Evolutionary conservation across 2,888 invertebrate genomes (phyloP), one percentile per base, ranked within the genome.

Genomic region (Onchidella celtica): DNA sequence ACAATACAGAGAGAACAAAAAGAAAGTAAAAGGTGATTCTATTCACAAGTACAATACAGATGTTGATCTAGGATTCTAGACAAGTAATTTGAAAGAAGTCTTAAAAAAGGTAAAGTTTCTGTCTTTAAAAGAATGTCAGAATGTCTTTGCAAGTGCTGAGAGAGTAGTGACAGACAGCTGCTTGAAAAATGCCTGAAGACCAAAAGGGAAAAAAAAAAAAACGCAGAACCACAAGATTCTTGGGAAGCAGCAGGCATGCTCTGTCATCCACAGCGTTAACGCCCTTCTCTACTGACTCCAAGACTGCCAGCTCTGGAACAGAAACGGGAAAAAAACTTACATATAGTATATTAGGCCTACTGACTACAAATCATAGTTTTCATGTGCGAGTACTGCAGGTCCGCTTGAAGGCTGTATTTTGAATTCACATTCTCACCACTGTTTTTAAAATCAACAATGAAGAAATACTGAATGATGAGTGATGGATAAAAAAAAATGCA

Each of bases 271-370:
- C 36, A 21, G n/a, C 9, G 47, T 61, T 69, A 1, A 73, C 4
- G 61, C 9, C 11, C 73, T 32, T 38, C 69, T 40, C 68, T 40
- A 66, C 57, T 81, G 74, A 68, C 32, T 81, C 80, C 80, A 81
- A 17, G 80, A 21, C 47, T 81, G 80, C 80, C 80, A 81, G 29
- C 75, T 81, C 80, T 81, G 80, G 29, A 81, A 81, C 3, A 74
- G 38, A 24, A 38, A 32, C 6, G 2, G n/a, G 59, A 34, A 29
- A 17, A 36, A 61, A 34, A 47, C 2, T n/a, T n/a, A n/a, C n/a
- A n/a, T n/a, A n/a, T n/a, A n/a, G n/a, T n/a, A n/a, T n/a, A n/a
- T n/a, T n/a, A n/a, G n/a, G n/a, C n/a, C n/a, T n/a, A n/a, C n/a
- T n/a, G n/a, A n/a, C n/a, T n/a, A n/a, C n/a, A n/a, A n/a, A n/a